Conservation (phyloP, 2,113 vertebrate genomes). For the Megalops atlanticus region DNA sequence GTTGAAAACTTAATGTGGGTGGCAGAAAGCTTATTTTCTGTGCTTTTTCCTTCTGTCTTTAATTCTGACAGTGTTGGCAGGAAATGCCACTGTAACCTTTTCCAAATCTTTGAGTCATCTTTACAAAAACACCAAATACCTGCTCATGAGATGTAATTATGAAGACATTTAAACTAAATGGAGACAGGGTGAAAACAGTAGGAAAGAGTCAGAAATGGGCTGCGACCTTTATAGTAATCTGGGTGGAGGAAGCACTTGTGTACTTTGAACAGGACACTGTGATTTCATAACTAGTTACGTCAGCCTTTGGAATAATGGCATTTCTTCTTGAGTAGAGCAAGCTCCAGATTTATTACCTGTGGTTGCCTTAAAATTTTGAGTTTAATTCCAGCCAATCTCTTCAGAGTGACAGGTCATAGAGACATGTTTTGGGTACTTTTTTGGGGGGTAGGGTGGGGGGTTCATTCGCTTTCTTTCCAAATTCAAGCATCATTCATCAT, state of each 20-base stretch:
- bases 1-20: too few relatives aligned
- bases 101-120: background rate
- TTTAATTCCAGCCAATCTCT: too few relatives aligned
- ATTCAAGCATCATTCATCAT: conserved; percentile 40
- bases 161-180: background rate
- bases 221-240: too few relatives aligned
- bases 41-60: background rate
- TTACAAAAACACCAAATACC: background rate
- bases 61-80: background rate
- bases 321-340: too few relatives aligned
- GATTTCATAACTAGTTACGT: background rate
- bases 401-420: background rate
- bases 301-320: background rate
- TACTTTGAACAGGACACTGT: too few relatives aligned
- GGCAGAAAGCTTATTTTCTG: background rate
- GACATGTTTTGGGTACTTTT: background rate
- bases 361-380: too few relatives aligned
- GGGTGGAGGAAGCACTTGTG: too few relatives aligned
- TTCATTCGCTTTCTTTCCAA: background rate
- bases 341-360: too few relatives aligned
- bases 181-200: background rate
- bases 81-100: background rate
- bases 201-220: background rate
- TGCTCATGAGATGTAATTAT: background rate
- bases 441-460: background rate